phyloP scores from a whole-genome alignment of 2,888 invertebrate genomes.

The Euplexia lucipara region DNA sequence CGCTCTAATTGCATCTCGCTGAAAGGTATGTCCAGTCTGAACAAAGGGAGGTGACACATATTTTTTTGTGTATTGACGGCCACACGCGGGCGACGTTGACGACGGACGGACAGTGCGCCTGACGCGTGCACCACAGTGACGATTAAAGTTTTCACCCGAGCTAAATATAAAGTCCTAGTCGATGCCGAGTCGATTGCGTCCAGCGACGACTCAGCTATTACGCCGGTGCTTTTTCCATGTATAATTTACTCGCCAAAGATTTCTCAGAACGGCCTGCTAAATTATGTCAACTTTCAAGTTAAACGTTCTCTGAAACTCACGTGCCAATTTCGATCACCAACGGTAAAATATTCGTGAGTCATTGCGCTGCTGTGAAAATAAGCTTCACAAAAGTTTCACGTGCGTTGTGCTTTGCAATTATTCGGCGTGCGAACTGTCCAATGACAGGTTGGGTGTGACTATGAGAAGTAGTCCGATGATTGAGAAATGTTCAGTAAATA shows the following conservation, averaged over 20 bases:
- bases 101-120: conserved; percentile 85
- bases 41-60: conserved; percentile 90
- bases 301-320: conserved; percentile 68
- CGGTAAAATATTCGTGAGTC: conserved; percentile 66
- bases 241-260: conserved; percentile 63
- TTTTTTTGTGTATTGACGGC: conserved; percentile 89
- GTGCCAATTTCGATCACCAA: conserved; percentile 64
- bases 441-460: conserved; percentile 56
- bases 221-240: conserved; percentile 65
- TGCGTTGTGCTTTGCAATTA: conserved; percentile 49
- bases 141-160: conserved; percentile 89
- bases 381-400: conserved; percentile 58
- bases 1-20: conserved; percentile 90
- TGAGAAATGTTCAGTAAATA: conserved; percentile 39
- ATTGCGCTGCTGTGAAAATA: conserved; percentile 63
- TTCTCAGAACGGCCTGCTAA: conserved; percentile 57
- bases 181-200: conserved; percentile 71
- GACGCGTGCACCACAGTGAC: conserved; percentile 83
- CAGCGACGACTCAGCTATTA: conserved; percentile 64
- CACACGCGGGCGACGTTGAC: conserved; percentile 85
- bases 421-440: conserved; percentile 51
- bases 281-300: conserved; percentile 66
- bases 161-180: conserved; percentile 84
- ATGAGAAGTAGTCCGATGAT: conserved; percentile 37
- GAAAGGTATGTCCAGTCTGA: conserved; percentile 91